Conservation (phyloP, 2,113 vertebrate genomes). For the Stegastes partitus region DNA sequence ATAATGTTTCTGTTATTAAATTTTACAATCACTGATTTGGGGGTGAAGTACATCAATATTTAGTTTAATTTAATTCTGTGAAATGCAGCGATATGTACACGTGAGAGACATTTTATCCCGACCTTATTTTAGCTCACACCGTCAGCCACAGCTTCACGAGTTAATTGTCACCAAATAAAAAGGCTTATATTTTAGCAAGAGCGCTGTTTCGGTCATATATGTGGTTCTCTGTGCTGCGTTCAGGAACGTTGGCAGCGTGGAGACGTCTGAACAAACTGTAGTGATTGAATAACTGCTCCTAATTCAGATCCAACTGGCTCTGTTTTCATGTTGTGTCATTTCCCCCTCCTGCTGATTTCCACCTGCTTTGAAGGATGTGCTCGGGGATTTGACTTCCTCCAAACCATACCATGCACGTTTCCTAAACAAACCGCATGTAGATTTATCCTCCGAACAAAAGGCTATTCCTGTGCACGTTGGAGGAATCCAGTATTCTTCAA, state of each 20-base stretch:
- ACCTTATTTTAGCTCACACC: no score
- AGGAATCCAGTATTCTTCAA: background rate
- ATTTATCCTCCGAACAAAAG: slow-evolving; percentile 2
- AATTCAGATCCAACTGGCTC: slow-evolving; percentile 47
- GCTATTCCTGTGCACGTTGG: background rate
- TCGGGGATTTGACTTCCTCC: slow-evolving; percentile 26
- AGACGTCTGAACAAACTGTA: slow-evolving; percentile 17
- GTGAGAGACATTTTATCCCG: no score
- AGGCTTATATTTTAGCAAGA: no score
- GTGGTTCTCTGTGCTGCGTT: background rate
- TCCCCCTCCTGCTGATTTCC: slow-evolving; percentile 54
- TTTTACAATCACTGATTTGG: no score
- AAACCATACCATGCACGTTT: background rate
- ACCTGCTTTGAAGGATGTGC: slow-evolving; percentile 55
- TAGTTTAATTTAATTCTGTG: background rate
- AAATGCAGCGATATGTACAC: no score
- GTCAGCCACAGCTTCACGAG: no score
- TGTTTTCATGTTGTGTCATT: slow-evolving; percentile 36
- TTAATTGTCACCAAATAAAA: no score
- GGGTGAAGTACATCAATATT: no score
- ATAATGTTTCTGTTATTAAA: no score
- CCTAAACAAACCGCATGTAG: background rate
- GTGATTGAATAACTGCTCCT: slow-evolving; percentile 38
- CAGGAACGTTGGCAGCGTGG: background rate
- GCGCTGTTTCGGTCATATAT: background rate